These are phyloP conservation scores for Pipistrellus nathusii DNA, from an alignment of 2,797 vertebrate genomes.

Conservation along the genomic window DNA sequence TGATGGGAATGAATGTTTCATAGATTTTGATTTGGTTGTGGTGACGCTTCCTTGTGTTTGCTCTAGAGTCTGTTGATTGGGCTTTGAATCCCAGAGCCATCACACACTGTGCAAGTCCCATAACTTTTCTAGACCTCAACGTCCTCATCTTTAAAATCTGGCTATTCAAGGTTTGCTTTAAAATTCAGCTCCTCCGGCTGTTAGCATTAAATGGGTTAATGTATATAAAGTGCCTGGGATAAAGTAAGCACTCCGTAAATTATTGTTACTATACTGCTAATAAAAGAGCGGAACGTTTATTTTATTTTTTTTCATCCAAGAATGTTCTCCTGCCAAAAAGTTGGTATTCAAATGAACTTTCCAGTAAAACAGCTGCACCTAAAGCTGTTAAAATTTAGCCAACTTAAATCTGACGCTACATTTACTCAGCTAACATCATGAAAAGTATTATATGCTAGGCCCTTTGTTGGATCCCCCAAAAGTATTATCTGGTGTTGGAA, in stretches of 20 bases:
- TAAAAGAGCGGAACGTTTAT: neutral
- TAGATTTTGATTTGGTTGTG: neutral
- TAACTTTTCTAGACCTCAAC: neutral
- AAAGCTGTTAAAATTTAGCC: slow-evolving; percentile 27
- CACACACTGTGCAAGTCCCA: neutral
- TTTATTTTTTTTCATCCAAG: neutral
- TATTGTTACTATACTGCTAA: neutral
- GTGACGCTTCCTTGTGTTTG: neutral
- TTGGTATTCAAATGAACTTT: neutral
- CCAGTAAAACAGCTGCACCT: neutral
- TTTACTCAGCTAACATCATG: neutral
- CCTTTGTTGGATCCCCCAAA: neutral
- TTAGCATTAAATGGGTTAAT: slow-evolving; percentile 21
- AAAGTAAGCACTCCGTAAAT: neutral
- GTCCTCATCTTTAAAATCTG: slow-evolving; percentile 28
- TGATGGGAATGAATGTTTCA: neutral
- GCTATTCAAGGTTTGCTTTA: slow-evolving; percentile 10
- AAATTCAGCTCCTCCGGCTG: neutral
- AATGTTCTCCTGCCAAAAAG: neutral
- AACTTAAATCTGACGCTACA: slow-evolving; percentile 9
- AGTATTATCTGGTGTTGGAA: neutral
- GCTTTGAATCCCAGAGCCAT: neutral
- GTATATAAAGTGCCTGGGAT: neutral
- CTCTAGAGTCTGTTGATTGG: neutral
- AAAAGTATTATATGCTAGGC: neutral